Conservation (phyloP, 1,140 invertebrate genomes). For the Antheraea mylitta region DNA sequence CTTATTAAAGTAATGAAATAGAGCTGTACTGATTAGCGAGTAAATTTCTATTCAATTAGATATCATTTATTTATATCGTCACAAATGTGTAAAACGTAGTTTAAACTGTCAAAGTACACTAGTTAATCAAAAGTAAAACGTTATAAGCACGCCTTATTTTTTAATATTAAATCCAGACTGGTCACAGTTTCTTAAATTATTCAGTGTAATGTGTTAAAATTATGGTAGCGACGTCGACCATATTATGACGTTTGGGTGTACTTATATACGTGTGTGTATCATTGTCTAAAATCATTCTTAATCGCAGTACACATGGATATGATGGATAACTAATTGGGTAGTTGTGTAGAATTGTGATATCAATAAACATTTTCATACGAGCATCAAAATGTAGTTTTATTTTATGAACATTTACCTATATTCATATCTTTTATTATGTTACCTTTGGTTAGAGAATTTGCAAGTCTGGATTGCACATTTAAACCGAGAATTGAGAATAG, state of each 20-base stretch:
- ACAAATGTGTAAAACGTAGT: constrained; percentile 52
- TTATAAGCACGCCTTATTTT: constrained; percentile 58
- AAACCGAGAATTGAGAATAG: too few relatives aligned
- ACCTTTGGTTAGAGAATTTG: too few relatives aligned
- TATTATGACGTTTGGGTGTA: constrained; percentile 38
- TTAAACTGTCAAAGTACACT: constrained; percentile 4
- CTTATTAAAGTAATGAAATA: constrained; percentile 33
- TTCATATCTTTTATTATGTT: too few relatives aligned
- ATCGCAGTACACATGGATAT: constrained; percentile 60
- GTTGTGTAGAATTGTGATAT: constrained; percentile 78
- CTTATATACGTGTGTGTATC: constrained; percentile 47
- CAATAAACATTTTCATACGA: constrained; percentile 79
- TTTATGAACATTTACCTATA: background rate
- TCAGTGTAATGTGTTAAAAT: constrained; percentile 34
- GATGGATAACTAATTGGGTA: constrained; percentile 69
- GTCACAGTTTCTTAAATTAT: constrained; percentile 35
- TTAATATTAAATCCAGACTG: constrained; percentile 52
- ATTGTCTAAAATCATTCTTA: constrained; percentile 56
- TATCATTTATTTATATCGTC: constrained; percentile 29
- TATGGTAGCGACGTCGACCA: constrained; percentile 40
- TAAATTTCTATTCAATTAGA: constrained; percentile 46
- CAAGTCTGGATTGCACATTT: too few relatives aligned
- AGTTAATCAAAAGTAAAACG: constrained; percentile 30
- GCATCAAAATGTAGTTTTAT: constrained; percentile 66
- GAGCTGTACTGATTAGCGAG: constrained; percentile 54